phyloP scores from a whole-genome alignment of 2,797 vertebrate genomes.

The Dromococcyx pavoninus region DNA sequence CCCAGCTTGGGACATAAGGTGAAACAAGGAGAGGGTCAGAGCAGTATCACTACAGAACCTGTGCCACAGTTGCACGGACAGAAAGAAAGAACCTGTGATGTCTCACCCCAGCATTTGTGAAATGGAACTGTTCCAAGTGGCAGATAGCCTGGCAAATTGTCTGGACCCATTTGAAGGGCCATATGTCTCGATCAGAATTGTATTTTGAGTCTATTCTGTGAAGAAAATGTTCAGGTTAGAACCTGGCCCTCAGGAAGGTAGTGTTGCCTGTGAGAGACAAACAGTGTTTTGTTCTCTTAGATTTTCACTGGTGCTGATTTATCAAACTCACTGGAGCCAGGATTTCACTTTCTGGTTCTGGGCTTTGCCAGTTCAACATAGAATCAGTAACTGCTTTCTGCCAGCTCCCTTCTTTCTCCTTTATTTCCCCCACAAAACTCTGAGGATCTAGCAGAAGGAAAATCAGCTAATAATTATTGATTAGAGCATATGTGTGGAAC shows the following conservation, averaged over 20 bases:
- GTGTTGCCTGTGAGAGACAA: not conserved
- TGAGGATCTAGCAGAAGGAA: not conserved
- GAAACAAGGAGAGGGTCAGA: not conserved
- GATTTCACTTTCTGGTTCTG: not conserved
- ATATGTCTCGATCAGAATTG: not conserved
- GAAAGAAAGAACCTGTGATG: not conserved
- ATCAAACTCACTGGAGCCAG: not conserved
- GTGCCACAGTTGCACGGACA: fast-evolving
- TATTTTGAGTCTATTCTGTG: slow-evolving; percentile 11
- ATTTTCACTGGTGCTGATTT: not conserved
- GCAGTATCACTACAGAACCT: not conserved
- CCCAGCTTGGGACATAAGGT: not conserved
- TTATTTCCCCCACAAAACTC: not conserved
- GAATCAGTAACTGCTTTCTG: not conserved
- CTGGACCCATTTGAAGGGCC: slow-evolving; percentile 24
- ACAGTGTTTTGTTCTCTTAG: not conserved
- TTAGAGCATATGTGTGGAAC: not conserved
- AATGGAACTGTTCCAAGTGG: slow-evolving; percentile 49
- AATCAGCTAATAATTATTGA: not conserved
- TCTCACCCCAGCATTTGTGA: not conserved
- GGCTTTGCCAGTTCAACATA: not conserved
- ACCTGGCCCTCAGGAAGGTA: not conserved
- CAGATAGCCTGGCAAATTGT: slow-evolving; percentile 47
- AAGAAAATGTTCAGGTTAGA: slow-evolving; percentile 7
- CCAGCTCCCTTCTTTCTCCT: not conserved